Base-by-base conservation (phyloP, 2,888 invertebrate species). In the Clusia tigrina region DNA sequence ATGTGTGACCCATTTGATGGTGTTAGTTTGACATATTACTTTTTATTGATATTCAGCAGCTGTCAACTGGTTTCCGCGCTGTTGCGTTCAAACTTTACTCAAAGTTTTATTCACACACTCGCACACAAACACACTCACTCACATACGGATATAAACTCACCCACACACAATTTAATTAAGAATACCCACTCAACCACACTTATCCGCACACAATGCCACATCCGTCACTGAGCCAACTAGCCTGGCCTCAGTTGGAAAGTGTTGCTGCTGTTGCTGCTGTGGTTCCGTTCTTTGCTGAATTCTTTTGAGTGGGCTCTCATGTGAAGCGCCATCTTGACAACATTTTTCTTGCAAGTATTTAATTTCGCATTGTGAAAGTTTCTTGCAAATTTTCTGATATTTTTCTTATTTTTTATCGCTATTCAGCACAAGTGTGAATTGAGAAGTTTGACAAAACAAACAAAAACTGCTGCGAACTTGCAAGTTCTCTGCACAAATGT, bases 31-130 rank as follows among this genome's bases (percentile, higher is more conserved):
- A 59, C 59, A 55, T 58, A 63, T 63, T 58, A 51, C 51, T 55
- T 63, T 73, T 76, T 78, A 78, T 77, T 76, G 74, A 72, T 77
- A 74, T 72, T 70, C 73, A 67, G 67, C 76, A 74, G 76, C 69
- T 73, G 72, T 66, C 65, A 67, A 69, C 69, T 32, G 51, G 22
- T 53, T 48, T 54, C 61, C 25, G 54, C 53, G 54, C 42, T 52
- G 22, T 58, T 59, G n/a, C 37, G 17, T 23, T 12, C 15, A 42
- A 32, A 55, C 12, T 46, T 25, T 20, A 25, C n/a, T 24, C 48
- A 51, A 58, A 48, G 48, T 42, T 42, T 6, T 32, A 12, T 32
- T 32, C 17, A 46, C 25, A n/a, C 22, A n/a, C n/a, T n/a, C n/a
- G n/a, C n/a, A n/a, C n/a, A n/a, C 52, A 52, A 15, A 18, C 22